phyloP scores from a whole-genome alignment of 2,113 vertebrate genomes.

The Eurystomus gularis region DNA sequence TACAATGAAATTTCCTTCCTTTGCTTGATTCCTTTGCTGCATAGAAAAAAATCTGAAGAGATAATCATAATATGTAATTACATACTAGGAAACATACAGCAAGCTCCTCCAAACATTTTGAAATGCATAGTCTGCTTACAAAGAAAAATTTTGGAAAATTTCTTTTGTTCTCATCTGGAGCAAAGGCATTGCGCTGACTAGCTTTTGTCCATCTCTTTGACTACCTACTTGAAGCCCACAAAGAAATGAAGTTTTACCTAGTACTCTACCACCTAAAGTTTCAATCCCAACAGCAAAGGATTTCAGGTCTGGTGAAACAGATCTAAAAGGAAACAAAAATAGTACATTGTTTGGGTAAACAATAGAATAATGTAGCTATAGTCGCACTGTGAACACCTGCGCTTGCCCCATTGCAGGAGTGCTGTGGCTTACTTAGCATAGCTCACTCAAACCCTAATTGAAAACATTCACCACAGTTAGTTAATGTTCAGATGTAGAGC shows the following conservation, averaged over 20 bases:
- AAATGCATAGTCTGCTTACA: not conserved
- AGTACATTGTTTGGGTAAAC: not conserved
- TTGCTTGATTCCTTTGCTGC: not conserved
- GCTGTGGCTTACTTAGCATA: not conserved
- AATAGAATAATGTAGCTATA: not conserved
- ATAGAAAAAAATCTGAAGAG: not conserved
- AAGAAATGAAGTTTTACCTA: constrained; percentile 72
- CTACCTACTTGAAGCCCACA: not conserved
- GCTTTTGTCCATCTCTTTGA: not conserved
- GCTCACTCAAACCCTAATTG: not conserved
- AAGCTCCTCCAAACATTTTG: not conserved
- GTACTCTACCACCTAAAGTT: constrained; percentile 76
- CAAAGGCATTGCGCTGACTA: not conserved
- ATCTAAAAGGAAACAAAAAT: constrained; percentile 58
- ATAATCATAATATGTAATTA: not conserved
- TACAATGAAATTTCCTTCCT: not conserved
- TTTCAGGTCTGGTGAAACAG: constrained; percentile 84
- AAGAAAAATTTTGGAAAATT: not conserved
- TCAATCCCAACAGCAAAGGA: constrained; percentile 86
- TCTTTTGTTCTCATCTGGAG: not conserved
- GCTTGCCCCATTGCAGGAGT: fast-evolving
- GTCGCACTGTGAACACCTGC: not conserved
- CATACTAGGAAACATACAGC: not conserved
- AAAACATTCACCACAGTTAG: not conserved
- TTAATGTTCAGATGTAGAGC: not conserved